Evolutionary conservation across 2,113 vertebrate genomes (phyloP), one percentile per base, ranked within the genome.

Genomic region (Ptychochromis oligacanthus): DNA sequence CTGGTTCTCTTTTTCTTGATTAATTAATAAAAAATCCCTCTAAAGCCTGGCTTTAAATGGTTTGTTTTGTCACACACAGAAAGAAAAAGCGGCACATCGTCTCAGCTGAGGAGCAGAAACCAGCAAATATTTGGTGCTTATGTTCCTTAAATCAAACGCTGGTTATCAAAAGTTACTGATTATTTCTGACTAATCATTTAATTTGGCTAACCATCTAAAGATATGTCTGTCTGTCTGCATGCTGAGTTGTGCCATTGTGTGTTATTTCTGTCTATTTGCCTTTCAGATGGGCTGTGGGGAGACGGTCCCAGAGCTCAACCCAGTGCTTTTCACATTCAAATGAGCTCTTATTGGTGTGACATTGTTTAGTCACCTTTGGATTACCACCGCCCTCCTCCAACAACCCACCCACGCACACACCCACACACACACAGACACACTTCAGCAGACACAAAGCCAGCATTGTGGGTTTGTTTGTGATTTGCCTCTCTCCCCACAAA

Each of bases 261-360:
- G 43, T 49, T 28, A 0, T 28, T 70, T 70, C 40, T 20, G 40
- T 26, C 22, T 67, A 28, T 49, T 49, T 46, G 64, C 40, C 64
- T 46, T 46, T 70, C 65, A 70, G 65, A 46, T 12, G 40, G 46
- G 67, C 20, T 14, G 67, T 31, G 46, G 26, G 43, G 67, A 54
- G 67, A 54, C 11, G 67, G 46, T n/a, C 46, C 46, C 6, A 2
- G 26, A 72, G 79, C 77, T n/a, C 83, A 56, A 14, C 46, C 55
- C 52, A 0, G 9, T 5, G 26, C 79, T 57, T 70, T 88, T 91
- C 90, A 90, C 57, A 93, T 90, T 90, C 87, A 92, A 93, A 93
- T 93, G 59, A 86, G 82, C 81, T 49, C 77, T 89, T 61, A 91
- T 91, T 89, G 91, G 80, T 82, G 81, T 88, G 91, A 83, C 88